Evolutionary conservation across 2,888 invertebrate genomes (phyloP).

Genomic region (Mimas tiliae): DNA sequence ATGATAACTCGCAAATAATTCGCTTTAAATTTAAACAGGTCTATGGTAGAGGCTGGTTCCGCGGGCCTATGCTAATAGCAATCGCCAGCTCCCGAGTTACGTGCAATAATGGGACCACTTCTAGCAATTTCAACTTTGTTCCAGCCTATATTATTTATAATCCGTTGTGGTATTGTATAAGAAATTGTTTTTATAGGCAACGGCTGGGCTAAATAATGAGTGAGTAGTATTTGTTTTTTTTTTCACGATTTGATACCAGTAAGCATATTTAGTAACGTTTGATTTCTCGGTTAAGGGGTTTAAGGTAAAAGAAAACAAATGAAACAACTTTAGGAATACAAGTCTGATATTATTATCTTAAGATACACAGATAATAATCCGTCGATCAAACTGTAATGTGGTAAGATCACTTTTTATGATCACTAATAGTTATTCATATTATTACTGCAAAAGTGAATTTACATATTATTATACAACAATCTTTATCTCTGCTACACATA

Average conservation of each 20-base stretch:
- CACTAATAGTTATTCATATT: too few relatives aligned
- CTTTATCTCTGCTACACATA: too few relatives aligned
- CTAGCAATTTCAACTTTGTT: slow-evolving; percentile 72
- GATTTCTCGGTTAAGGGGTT: too few relatives aligned
- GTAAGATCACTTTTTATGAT: too few relatives aligned
- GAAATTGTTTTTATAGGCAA: slow-evolving; percentile 13
- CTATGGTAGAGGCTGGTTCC: slow-evolving; percentile 37
- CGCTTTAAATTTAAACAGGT: slow-evolving; percentile 27
- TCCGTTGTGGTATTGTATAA: slow-evolving; percentile 8
- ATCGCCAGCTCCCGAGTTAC: slow-evolving; percentile 69
- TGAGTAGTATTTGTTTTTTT: background rate
- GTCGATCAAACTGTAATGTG: too few relatives aligned
- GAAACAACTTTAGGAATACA: too few relatives aligned
- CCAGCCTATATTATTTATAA: slow-evolving; percentile 58
- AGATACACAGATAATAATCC: too few relatives aligned
- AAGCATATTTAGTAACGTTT: background rate
- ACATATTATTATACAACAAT: too few relatives aligned
- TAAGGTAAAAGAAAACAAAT: too few relatives aligned
- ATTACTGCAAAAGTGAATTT: too few relatives aligned
- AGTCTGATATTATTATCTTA: too few relatives aligned
- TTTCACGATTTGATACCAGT: background rate
- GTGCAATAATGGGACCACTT: slow-evolving; percentile 69
- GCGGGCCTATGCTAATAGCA: slow-evolving; percentile 61
- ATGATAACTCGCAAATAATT: slow-evolving; percentile 30
- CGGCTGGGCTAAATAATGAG: background rate